Percentiles rank a stretch among this genome's conserved stretches.
phyloP scores from a whole-genome alignment of 2,888 invertebrate species.

The Pheosia tremula region DNA sequence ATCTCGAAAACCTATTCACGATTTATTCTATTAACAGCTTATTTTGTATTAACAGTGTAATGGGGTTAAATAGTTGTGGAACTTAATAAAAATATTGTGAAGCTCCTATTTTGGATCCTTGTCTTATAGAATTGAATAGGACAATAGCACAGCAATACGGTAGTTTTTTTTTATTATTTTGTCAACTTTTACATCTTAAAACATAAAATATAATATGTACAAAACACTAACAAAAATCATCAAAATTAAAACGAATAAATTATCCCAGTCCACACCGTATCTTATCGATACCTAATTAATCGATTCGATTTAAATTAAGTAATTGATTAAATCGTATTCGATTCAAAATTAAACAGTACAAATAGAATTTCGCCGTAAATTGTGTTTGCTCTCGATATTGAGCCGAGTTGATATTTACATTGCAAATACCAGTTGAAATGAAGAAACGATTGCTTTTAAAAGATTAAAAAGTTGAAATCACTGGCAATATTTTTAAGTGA shows the following conservation, averaged over 20 bases:
- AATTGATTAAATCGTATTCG: slow-evolving; percentile 54
- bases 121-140: neutral
- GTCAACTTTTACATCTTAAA: too few relatives aligned
- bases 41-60: slow-evolving; percentile 21
- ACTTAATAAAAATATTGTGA: neutral
- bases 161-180: neutral
- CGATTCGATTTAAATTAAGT: slow-evolving; percentile 51
- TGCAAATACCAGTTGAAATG: slow-evolving; percentile 18
- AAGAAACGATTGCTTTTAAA: slow-evolving; percentile 2
- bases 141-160: neutral
- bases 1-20: slow-evolving; percentile 50
- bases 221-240: too few relatives aligned
- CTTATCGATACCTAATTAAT: slow-evolving; percentile 47
- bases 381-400: slow-evolving; percentile 50
- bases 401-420: slow-evolving; percentile 40
- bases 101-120: neutral
- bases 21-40: slow-evolving; percentile 51
- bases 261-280: too few relatives aligned
- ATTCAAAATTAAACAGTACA: slow-evolving; percentile 57
- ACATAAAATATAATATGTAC: too few relatives aligned
- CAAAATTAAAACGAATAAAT: too few relatives aligned
- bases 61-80: neutral
- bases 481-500: too few relatives aligned
- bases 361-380: slow-evolving; percentile 61
- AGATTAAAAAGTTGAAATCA: neutral